These are phyloP conservation scores for Drosophila setifemur DNA, from an alignment of 1,140 invertebrate genomes.

Conservation along the genomic window DNA sequence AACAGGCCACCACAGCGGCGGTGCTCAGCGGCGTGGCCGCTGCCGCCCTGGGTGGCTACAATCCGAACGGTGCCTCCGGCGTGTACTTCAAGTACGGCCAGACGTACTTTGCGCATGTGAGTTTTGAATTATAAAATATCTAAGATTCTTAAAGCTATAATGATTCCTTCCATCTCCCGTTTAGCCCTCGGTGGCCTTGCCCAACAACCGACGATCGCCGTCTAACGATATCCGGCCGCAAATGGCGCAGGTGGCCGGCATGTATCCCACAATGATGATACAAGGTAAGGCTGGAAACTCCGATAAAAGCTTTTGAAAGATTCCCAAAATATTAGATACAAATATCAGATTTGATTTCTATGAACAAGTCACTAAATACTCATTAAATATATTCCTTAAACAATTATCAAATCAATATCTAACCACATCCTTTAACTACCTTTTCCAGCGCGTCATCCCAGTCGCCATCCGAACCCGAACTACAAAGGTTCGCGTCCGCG, in stretches of 20 bases:
- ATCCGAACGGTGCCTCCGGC: constrained; percentile 73
- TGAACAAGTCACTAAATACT: background rate
- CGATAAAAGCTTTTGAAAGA: background rate
- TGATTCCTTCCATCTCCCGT: background rate
- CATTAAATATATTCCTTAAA: background rate
- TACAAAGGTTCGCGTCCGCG: constrained; percentile 80
- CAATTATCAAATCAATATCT: too few species aligned
- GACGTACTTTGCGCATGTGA: constrained; percentile 82
- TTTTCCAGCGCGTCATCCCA: constrained; percentile 72
- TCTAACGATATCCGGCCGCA: constrained; percentile 77
- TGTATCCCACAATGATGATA: constrained; percentile 82
- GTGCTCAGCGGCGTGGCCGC: constrained; percentile 72
- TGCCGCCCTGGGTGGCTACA: constrained; percentile 72
- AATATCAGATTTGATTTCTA: background rate
- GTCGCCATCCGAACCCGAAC: constrained; percentile 81
- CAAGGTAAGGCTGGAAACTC: constrained; percentile 52
- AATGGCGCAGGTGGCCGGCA: constrained; percentile 78
- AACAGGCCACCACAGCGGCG: constrained; percentile 63
- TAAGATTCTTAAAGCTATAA: background rate
- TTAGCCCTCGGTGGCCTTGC: constrained; percentile 80
- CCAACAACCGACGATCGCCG: constrained; percentile 80
- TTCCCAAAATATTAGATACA: too few species aligned
- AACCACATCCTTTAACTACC: background rate
- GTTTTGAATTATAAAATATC: constrained; percentile 9
- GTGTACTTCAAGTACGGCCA: constrained; percentile 82